Base-by-base conservation (phyloP, 1,140 invertebrate species). In the Charaxes varanes region DNA sequence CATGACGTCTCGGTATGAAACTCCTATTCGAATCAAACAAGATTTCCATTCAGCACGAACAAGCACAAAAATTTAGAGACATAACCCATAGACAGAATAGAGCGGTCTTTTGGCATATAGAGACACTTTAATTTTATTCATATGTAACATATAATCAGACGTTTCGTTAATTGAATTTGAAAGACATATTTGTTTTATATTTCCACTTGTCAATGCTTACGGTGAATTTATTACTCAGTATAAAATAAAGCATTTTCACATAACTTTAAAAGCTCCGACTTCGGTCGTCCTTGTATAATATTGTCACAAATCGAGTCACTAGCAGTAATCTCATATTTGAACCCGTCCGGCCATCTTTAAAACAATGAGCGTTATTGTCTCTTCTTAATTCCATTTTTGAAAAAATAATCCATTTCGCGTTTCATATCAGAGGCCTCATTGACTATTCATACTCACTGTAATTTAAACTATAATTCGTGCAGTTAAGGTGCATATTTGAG, bases 321-420 rank as follows among this genome's bases (percentile, higher is more conserved):
- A 61, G 57, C 65, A 70, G 69, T 74, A 74, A 72, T 71, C 57
- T 69, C 59, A 65, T 79, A 77, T 78, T 74, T 65, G 61, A 71
- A 41, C 64, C 50, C 55, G 60, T 61, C 59, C 49, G 55, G 74
- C 73, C 74, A 79, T 79, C 68, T 82, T 79, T 76, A 74, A 71
- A 76, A 79, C 78, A 82, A 82, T 79, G 71, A 72, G 56, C 69
- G 67, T 78, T 82, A 79, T 82, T 80, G 76, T 82, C 73, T 76
- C 65, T 79, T 68, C 67, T 82, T 78, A 80, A 82, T 80, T 78
- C 73, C 76, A 80, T 80, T 82, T 82, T 82, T 78, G 63, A 79
- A 79, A 82, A 81, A 82, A 79, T 78, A 82, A 79, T 79, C 72
- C 74, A 76, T 74, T 80, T 78, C 65, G 67, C 65, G 71, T 82